Evolutionary conservation across 2,888 invertebrate species (phyloP), one percentile per base, ranked within the genome.

Genomic region (Pseudanteris insignis): DNA sequence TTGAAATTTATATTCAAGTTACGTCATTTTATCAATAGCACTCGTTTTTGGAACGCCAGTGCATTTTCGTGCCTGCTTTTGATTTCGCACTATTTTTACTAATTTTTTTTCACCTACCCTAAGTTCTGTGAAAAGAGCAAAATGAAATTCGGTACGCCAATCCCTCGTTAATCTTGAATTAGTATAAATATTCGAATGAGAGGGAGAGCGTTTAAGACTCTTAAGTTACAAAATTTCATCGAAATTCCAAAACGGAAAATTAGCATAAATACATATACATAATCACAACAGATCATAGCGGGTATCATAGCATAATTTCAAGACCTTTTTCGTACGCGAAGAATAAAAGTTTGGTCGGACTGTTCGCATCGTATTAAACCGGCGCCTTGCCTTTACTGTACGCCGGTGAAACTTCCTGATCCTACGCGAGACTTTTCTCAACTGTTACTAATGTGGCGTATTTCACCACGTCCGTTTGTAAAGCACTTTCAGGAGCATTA

Each of bases 401-500:
- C 34, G 25, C 24, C 34, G 40, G 24, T 34, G 57, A 67, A 69
- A 67, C 64, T 69, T 67, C 55, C 33, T 67, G 64, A 69, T 69
- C 66, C 64, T 61, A 29, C 30, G n/a, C 36, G 25, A 60, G 66
- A 67, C 66, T 67, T 67, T 66, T 66, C 65, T 67, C 65, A 47
- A 69, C 63, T 67, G 64, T 66, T 67, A 63, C 65, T 67, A 64
- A 67, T 67, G 67, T 65, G 54, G 58, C 51, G 58, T 59, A 67
- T 67, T 64, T 55, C 47, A 51, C 28, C 38, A 29, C 46, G 43
- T 43, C 28, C 15, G 46, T 32, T 34, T 29, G 28, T 36, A 38
- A 37, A 44, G 54, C 29, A 32, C 32, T 41, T 28, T 14, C 32
- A 10, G 26, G 10, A 30, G 43, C 38, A 53, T 41, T 66, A 60